These are phyloP conservation scores for Orthonevra nobilis DNA, from an alignment of 2,888 invertebrate genomes.

Conservation along the genomic window DNA sequence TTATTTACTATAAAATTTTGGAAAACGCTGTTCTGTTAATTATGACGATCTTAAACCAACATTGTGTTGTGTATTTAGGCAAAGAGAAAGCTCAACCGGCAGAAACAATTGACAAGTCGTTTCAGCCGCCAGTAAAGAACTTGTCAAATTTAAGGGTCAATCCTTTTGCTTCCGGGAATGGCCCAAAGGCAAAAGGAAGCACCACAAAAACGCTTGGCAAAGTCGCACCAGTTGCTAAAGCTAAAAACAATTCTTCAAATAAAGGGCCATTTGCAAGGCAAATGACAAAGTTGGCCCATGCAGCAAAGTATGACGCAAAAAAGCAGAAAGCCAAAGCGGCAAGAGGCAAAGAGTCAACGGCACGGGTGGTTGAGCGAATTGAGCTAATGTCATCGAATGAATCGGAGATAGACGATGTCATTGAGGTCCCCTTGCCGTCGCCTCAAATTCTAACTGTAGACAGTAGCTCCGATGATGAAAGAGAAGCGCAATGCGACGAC, in stretches of 20 bases:
- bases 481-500: background rate
- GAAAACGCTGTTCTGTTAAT: conserved; percentile 49
- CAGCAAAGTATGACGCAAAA: conserved; percentile 74
- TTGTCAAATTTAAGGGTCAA: conserved; percentile 71
- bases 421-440: conserved; percentile 75
- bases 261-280: conserved; percentile 74
- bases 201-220: conserved; percentile 22
- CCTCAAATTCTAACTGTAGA: conserved; percentile 76
- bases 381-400: conserved; percentile 33
- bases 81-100: conserved; percentile 41
- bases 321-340: conserved; percentile 75
- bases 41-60: conserved; percentile 13
- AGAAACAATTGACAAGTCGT: conserved; percentile 66
- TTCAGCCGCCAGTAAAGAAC: conserved; percentile 58
- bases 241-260: conserved; percentile 36
- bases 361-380: background rate
- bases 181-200: conserved; percentile 70
- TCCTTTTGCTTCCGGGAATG: conserved; percentile 72
- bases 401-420: conserved; percentile 76
- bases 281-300: conserved; percentile 74
- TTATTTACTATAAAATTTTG: too few species aligned
- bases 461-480: conserved; percentile 74
- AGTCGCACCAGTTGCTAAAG: conserved; percentile 6
- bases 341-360: conserved; percentile 57
- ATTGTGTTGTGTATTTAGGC: conserved; percentile 52